phyloP scores from a whole-genome alignment of 1,140 invertebrate genomes.

The Bombus waltoni region DNA sequence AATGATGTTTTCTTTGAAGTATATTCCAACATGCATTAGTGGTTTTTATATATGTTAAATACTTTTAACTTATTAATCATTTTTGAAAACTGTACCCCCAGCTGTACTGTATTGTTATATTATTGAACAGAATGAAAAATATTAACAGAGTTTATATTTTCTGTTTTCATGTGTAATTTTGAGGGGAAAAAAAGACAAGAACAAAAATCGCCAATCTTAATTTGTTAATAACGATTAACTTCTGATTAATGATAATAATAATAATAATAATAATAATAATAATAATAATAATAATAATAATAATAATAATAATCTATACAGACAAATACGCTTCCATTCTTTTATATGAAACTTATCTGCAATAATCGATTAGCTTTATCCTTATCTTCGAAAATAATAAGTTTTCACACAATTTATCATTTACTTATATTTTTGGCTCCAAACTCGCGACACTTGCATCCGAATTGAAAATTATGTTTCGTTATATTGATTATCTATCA shows the following conservation, averaged over 20 bases:
- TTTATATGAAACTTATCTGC: conserved; percentile 65
- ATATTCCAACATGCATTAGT: conserved; percentile 27
- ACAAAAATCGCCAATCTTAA: conserved; percentile 65
- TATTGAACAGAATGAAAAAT: conserved; percentile 60
- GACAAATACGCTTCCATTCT: conserved; percentile 70
- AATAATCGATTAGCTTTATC: conserved; percentile 52
- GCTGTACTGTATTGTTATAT: conserved; percentile 47
- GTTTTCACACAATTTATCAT: conserved; percentile 39
- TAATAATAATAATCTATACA: conserved; percentile 58
- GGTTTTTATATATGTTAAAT: conserved; percentile 59
- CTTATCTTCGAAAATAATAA: conserved; percentile 59
- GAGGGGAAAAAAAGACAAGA: conserved; percentile 65
- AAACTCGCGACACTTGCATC: conserved; percentile 57
- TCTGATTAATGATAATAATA: conserved; percentile 61
- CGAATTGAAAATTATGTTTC: conserved; percentile 32
- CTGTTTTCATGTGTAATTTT: conserved; percentile 58
- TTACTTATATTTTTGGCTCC: conserved; percentile 26
- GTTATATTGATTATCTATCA: conserved; percentile 9
- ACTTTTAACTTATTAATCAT: conserved; percentile 57
- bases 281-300: conserved; percentile 8
- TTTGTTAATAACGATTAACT: conserved; percentile 71
- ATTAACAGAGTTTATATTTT: conserved; percentile 51
- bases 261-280: conserved; percentile 26
- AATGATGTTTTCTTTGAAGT: conserved; percentile 38
- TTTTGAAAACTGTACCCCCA: conserved; percentile 66